Conservation (phyloP, 2,113 vertebrate genomes). For the Oceanodroma tethys region DNA sequence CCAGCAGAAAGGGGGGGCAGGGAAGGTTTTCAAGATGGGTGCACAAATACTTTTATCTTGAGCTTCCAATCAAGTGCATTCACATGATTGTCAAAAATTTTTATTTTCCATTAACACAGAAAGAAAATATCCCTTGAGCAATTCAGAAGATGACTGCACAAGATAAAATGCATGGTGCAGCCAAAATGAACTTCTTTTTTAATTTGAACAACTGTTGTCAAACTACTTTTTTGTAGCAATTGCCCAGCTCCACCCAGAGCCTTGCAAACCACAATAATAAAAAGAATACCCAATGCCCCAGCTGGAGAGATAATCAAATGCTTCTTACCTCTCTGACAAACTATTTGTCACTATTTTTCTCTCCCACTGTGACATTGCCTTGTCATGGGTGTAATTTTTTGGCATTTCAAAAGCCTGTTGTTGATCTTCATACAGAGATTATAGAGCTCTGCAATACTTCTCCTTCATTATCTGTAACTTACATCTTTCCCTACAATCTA, state of each 20-base stretch:
- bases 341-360: background rate
- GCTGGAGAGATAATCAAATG: background rate
- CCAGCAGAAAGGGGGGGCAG: background rate
- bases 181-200: background rate
- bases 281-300: background rate
- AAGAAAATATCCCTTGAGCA: background rate
- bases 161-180: background rate
- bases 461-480: constrained; percentile 24
- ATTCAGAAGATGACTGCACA: background rate
- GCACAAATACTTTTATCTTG: background rate
- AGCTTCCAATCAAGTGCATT: background rate
- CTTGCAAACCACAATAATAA: background rate
- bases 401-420: background rate
- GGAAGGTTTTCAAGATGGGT: background rate
- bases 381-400: background rate
- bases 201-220: background rate
- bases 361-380: background rate
- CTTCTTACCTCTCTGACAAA: background rate
- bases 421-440: background rate
- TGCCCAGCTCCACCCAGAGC: background rate
- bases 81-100: background rate
- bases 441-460: background rate
- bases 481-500: background rate
- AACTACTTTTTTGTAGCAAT: background rate
- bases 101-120: background rate